Evolutionary conservation across 2,888 invertebrate species (phyloP), one percentile per base, ranked within the genome.

Genomic region (Odiellus spinosus): DNA sequence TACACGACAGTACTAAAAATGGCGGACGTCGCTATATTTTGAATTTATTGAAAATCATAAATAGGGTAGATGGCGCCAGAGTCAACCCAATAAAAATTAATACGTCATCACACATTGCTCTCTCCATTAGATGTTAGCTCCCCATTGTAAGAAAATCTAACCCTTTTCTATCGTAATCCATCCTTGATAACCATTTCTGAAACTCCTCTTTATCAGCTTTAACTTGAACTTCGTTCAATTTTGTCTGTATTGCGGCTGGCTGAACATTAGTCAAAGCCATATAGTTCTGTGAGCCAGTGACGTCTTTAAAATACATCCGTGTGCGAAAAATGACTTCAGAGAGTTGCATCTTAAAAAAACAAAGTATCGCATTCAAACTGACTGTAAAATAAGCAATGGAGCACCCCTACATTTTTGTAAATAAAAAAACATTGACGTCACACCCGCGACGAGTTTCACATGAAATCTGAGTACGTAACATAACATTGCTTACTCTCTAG

Each of bases 301-400:
- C 78, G 61, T 87, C 82, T 57, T 82, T 78, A 78, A 93, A 93
- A 69, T 93, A 93, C 67, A 81, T 80, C 59, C 93, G 82, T 36
- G 93, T 85, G 59, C 88, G 79, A 76, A 87, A 88, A 59, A 98
- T 88, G 59, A 95, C 95, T 71, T 96, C 95, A 6, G 93, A 95
- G 55, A 95, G 71, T 76, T 95, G 93, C 56, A 96, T 76, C 93
- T 95, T 69, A 42, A 71, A 66, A 59, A 55, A 45, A 44, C 17
- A 45, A 20, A 42, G 33, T 11, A 34, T 20, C 3, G 39, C 11
- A 14, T 12, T 38, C 18, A 38, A 17, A 38, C 10, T 10, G 18
- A 12, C 10, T 38, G 10, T 15, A 36, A 36, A 36, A 36, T 33
- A 10, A 33, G n/a, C n/a, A n/a, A n/a, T n/a, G n/a, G n/a, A n/a